Percentiles rank a stretch among this genome's conserved stretches.
Conservation (phyloP, 2,797 vertebrate species). For the Alfaro cultratus region DNA sequence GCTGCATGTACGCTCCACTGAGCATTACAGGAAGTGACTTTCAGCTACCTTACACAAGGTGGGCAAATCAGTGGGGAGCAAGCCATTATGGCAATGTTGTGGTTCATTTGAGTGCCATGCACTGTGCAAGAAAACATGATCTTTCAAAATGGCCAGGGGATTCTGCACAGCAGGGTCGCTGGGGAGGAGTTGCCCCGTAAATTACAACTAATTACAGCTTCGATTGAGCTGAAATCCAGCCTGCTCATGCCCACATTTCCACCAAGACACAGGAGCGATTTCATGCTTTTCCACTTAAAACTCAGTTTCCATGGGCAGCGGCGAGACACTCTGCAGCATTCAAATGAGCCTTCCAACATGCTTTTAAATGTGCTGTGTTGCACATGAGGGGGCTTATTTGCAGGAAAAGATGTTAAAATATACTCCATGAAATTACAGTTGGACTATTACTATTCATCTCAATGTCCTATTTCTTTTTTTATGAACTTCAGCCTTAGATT, state of each 20-base stretch:
- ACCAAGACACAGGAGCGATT: slow-evolving; percentile 67
- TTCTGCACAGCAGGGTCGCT: slow-evolving; percentile 74
- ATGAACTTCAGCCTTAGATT: background rate
- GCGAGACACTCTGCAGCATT: slow-evolving; percentile 35
- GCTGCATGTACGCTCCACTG: slow-evolving; percentile 79
- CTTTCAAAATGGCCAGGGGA: slow-evolving; percentile 80
- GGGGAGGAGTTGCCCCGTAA: slow-evolving; percentile 79
- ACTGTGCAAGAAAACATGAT: slow-evolving; percentile 79
- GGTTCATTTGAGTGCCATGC: slow-evolving; percentile 82
- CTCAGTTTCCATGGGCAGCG: slow-evolving; percentile 52
- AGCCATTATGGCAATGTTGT: slow-evolving; percentile 79
- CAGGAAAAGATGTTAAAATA: background rate
- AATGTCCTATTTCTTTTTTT: slow-evolving; percentile 1
- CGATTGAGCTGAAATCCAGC: slow-evolving; percentile 75
- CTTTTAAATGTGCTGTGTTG: slow-evolving; percentile 14
- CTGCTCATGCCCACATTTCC: slow-evolving; percentile 63
- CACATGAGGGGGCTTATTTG: background rate
- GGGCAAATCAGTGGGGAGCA: slow-evolving; percentile 83
- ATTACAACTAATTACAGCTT: slow-evolving; percentile 85
- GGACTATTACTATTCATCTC: slow-evolving; percentile 2
- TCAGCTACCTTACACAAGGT: slow-evolving; percentile 87
- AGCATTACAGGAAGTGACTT: slow-evolving; percentile 85
- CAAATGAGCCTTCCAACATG: slow-evolving; percentile 42
- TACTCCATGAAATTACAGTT: background rate
- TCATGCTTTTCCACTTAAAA: slow-evolving; percentile 63